Base-by-base conservation (phyloP, 2,888 invertebrate genomes). In the Epinotia bilunana region DNA sequence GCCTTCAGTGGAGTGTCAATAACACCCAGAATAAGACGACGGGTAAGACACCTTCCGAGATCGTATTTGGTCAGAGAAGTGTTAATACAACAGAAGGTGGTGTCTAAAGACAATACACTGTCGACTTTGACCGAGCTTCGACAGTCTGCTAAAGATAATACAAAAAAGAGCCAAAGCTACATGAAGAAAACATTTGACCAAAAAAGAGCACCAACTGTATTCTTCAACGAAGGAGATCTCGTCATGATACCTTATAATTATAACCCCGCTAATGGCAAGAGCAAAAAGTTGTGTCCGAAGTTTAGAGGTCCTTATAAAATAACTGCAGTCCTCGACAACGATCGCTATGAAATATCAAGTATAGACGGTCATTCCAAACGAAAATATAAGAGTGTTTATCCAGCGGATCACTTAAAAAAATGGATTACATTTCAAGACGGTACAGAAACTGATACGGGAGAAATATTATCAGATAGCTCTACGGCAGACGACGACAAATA, bases 1-100 rank as follows among this genome's bases (percentile, higher is more conserved):
- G 75, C 53, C 57, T 79, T 5, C 78, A 79, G 62, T 77, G 75
- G 75, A 71, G 76, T 7, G 16, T 78, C 13, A 79, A 78, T 57
- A 78, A 78, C 57, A 79, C 77, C 0, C 4, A 76, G 3, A 77
- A 79, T 28, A 77, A 73, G 18, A 73, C 74, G 1, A 78, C 64
- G 13, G 77, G 74, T 0, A 79, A 68, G 46, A 70, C 78, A 0
- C 77, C 78, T n/a, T 55, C 76, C 18, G 77, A 78, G 67, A 70
- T 75, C 9, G 71, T 79, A 18, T 79, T 78, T 53, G 77, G 78
- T 1, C 61, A 28, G 16, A 28, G 61, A 28, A 61, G 12, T 9
- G 16, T 28, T 61, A 61, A 28, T 12, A 11, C 28, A 28, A 16
- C 28, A 1, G 61, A 28, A 33, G 61, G 61, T 49, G 49, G 6